phyloP scores from a whole-genome alignment of 2,888 invertebrate genomes.

The Diaphora mendica region DNA sequence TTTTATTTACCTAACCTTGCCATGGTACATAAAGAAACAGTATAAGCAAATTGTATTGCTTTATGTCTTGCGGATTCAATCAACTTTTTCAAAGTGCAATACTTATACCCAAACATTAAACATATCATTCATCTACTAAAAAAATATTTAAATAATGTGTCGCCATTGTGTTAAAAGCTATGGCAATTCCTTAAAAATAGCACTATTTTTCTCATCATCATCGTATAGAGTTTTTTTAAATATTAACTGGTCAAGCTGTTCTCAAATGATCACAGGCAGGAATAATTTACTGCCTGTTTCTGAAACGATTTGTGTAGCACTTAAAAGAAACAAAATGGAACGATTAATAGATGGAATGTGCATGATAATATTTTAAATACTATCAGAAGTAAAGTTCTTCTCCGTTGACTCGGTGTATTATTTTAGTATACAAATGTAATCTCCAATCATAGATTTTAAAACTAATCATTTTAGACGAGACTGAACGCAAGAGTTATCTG shows the following conservation, averaged over 20 bases:
- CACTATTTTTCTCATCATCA: background rate
- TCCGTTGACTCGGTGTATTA: conserved; percentile 43
- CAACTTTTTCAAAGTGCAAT: no score
- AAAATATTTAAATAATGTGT: background rate
- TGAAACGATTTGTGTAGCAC: background rate
- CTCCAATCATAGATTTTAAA: conserved; percentile 58
- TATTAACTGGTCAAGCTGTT: no score
- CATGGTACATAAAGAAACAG: background rate
- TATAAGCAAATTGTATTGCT: background rate
- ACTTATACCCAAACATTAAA: background rate
- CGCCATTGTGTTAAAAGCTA: background rate
- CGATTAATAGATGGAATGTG: background rate
- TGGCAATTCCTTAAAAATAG: background rate
- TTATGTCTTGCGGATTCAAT: background rate
- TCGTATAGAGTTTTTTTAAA: no score
- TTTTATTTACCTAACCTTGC: background rate
- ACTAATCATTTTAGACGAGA: conserved; percentile 80
- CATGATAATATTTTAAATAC: no score
- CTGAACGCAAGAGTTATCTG: conserved; percentile 74
- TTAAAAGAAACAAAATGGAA: background rate
- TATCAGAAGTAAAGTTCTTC: background rate
- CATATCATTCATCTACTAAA: background rate
- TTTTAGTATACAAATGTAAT: conserved; percentile 51
- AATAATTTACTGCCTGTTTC: background rate
- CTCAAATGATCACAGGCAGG: background rate